Conservation (phyloP, 1,140 invertebrate species). For the Macrotrachela quadricornifera region DNA sequence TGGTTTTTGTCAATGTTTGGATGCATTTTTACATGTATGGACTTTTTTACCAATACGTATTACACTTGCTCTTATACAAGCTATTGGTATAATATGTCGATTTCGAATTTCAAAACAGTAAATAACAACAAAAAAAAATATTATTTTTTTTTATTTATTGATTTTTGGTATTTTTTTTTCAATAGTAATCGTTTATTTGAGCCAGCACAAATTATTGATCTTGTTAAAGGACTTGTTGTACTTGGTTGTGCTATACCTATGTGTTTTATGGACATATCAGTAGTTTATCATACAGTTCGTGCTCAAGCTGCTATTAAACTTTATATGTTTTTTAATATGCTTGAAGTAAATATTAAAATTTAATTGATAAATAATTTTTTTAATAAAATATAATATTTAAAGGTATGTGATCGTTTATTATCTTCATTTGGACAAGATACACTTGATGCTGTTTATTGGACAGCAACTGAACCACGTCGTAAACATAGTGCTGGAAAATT, state of each 20-base stretch:
- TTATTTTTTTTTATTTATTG: background rate
- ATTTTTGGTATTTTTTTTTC: background rate
- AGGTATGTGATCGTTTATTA: conserved; percentile 8
- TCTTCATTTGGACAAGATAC: conserved; percentile 8
- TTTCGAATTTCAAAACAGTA: background rate
- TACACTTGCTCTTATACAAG: conserved; percentile 40
- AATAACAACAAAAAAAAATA: background rate
- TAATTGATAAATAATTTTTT: conserved; percentile 5
- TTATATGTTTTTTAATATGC: conserved; percentile 98
- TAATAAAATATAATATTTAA: background rate
- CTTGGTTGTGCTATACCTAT: background rate
- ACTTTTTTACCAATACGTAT: conserved; percentile 87
- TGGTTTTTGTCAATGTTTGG: conserved; percentile 87
- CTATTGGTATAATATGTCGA: background rate
- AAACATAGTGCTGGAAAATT: conserved; percentile 35
- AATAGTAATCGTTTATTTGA: background rate
- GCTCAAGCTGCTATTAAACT: conserved; percentile 95
- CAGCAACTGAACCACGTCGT: background rate
- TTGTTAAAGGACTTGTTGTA: background rate
- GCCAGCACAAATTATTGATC: conserved; percentile 4
- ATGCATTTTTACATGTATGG: conserved; percentile 89
- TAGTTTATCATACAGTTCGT: conserved; percentile 75
- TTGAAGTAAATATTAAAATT: conserved; percentile 47
- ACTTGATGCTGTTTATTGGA: conserved; percentile 5
- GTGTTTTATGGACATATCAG: conserved; percentile 5